Evolutionary conservation across 2,113 vertebrate species (phyloP).

Genomic region (Aleadryas rufinucha): DNA sequence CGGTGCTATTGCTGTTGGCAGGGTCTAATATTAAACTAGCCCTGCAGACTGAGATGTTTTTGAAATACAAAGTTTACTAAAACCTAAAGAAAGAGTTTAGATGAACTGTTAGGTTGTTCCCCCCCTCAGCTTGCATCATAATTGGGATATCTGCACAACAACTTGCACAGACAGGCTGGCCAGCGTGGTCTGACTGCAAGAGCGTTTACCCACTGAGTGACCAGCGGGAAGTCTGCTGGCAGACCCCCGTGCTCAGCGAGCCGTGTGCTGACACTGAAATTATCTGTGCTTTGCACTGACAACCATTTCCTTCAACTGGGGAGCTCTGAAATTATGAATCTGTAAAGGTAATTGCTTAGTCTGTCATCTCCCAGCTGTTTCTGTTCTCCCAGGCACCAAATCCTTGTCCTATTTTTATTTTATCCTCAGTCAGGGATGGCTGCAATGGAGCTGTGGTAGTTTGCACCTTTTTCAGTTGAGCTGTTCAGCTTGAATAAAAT

Average conservation of each 20-base stretch:
- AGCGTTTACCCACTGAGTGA: rapidly evolving
- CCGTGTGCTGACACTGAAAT: rapidly evolving
- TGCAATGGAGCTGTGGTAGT: background rate
- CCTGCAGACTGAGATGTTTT: background rate
- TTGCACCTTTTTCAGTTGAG: background rate
- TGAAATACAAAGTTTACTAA: background rate
- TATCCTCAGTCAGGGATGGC: background rate
- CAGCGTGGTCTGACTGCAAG: background rate
- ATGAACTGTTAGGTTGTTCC: background rate
- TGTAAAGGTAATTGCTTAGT: background rate
- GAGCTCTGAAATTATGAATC: background rate
- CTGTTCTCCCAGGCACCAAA: background rate
- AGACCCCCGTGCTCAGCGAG: background rate
- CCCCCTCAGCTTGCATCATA: background rate
- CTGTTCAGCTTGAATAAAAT: background rate
- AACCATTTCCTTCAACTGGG: background rate
- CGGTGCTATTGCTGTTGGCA: rapidly evolving
- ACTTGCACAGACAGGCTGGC: background rate
- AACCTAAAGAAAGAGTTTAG: background rate
- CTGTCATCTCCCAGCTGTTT: background rate
- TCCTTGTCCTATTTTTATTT: background rate
- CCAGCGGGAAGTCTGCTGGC: background rate
- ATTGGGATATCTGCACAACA: background rate
- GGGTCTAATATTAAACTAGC: background rate
- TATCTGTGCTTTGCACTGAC: background rate